A percentile compares a stretch with the other conserved stretches of the same genome.
These are phyloP conservation scores for Propithecus deckenii DNA, from an alignment of 2,797 vertebrate genomes.

Conservation along the genomic window DNA sequence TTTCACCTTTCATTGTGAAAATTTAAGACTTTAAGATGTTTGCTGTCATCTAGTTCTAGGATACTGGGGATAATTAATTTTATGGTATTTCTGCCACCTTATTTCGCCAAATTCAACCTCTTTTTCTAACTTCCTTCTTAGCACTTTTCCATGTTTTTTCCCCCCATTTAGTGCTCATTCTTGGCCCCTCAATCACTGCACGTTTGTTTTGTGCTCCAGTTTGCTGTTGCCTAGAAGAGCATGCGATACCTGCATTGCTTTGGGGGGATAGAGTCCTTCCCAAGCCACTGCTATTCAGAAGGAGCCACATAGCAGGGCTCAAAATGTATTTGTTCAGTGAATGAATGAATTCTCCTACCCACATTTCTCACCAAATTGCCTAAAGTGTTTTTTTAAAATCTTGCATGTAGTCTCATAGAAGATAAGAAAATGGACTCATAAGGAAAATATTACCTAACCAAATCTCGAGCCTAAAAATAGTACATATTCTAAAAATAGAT, in stretches of 20 bases:
- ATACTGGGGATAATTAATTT: background rate
- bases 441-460: conserved; percentile 31
- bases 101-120: background rate
- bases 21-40: background rate
- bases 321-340: background rate
- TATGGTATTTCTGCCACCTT: background rate
- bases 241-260: background rate
- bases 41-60: background rate
- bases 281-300: background rate
- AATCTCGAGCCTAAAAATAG: conserved; percentile 50
- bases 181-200: background rate
- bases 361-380: background rate
- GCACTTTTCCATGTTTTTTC: background rate
- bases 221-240: background rate
- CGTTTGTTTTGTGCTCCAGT: background rate
- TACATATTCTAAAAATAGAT: conserved; percentile 32
- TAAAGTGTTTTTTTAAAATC: background rate
- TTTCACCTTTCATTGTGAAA: background rate
- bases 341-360: conserved; percentile 17
- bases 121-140: background rate
- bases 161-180: background rate
- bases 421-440: conserved; percentile 15
- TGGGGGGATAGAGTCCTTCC: background rate
- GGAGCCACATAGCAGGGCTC: background rate
- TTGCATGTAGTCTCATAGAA: background rate